Conservation (phyloP, 2,888 invertebrate species). For the Scaptomyza cyrtandrae region DNA sequence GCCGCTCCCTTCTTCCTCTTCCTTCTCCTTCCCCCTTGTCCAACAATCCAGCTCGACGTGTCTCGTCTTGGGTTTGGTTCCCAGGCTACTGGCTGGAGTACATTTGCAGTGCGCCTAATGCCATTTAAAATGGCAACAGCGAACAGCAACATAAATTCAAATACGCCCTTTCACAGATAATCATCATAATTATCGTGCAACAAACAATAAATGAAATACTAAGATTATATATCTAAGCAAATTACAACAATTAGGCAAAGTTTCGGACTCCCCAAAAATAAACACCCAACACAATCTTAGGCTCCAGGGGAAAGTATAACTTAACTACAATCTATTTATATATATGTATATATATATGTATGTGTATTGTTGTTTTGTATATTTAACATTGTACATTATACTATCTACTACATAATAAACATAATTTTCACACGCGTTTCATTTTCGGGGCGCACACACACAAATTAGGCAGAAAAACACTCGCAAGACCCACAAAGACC, state of each 20-base stretch:
- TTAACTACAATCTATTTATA: slow-evolving; percentile 7
- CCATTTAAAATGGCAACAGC: slow-evolving; percentile 33
- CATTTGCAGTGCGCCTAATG: slow-evolving; percentile 45
- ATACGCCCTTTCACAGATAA: slow-evolving; percentile 73
- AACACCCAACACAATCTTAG: slow-evolving; percentile 58
- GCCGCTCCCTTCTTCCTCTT: neutral
- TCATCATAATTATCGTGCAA: slow-evolving; percentile 73
- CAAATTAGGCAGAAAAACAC: slow-evolving; percentile 75
- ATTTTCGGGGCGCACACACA: slow-evolving; percentile 70
- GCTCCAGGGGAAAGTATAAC: slow-evolving; percentile 54
- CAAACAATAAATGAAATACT: slow-evolving; percentile 72
- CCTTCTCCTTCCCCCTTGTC: too few species aligned
- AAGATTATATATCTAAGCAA: slow-evolving; percentile 55
- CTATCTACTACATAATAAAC: slow-evolving; percentile 62
- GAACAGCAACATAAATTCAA: slow-evolving; percentile 42
- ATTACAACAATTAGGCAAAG: slow-evolving; percentile 73
- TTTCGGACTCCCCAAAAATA: slow-evolving; percentile 32
- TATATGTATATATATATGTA: too few species aligned
- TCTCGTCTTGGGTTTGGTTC: slow-evolving; percentile 51
- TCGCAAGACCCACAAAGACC: slow-evolving; percentile 27
- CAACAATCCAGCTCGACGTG: neutral
- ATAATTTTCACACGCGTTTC: slow-evolving; percentile 78
- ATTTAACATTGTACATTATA: slow-evolving; percentile 44
- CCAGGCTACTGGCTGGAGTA: slow-evolving; percentile 54
- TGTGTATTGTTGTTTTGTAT: slow-evolving; percentile 11